Percentiles rank a stretch among this genome's conserved stretches.
These are phyloP conservation scores for Hyles euphorbiae DNA, from an alignment of 1,140 invertebrate genomes.

Conservation along the genomic window DNA sequence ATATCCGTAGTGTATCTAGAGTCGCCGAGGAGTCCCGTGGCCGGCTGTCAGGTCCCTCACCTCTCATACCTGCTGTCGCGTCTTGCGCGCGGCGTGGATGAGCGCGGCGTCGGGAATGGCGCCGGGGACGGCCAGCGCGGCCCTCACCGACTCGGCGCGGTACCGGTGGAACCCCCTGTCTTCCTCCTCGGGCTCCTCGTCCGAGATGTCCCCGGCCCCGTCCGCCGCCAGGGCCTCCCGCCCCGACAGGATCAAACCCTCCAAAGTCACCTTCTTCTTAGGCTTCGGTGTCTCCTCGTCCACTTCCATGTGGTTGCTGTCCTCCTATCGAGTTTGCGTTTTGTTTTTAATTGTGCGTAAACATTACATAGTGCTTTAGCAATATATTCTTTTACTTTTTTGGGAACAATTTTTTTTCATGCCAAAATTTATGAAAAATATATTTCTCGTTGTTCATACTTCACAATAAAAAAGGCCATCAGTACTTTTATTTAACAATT, in stretches of 20 bases:
- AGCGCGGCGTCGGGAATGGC: slow-evolving; percentile 96
- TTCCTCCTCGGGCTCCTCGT: slow-evolving; percentile 66
- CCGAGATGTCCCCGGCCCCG: slow-evolving; percentile 82
- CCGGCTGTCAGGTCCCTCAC: slow-evolving; percentile 59
- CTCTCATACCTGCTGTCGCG: slow-evolving; percentile 87
- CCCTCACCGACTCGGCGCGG: slow-evolving; percentile 64
- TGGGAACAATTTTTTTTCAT: too few relatives aligned
- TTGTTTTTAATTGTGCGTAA: too few relatives aligned
- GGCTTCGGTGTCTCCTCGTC: slow-evolving; percentile 32
- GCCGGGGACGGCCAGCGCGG: slow-evolving; percentile 80
- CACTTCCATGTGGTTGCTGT: slow-evolving; percentile 28
- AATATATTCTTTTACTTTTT: too few relatives aligned
- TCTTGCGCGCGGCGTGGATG: slow-evolving; percentile 96
- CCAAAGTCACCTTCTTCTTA: slow-evolving; percentile 58
- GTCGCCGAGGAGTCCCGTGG: slow-evolving; percentile 8
- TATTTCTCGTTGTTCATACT: too few relatives aligned
- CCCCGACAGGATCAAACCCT: slow-evolving; percentile 83
- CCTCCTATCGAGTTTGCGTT: slow-evolving; percentile 31
- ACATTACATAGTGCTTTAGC: too few relatives aligned
- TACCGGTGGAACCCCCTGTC: slow-evolving; percentile 60
- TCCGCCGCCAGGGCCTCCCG: slow-evolving; percentile 86
- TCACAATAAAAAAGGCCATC: too few relatives aligned
- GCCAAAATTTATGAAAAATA: too few relatives aligned
- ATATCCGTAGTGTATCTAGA: too few relatives aligned
- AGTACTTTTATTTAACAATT: too few relatives aligned